Evolutionary conservation across 2,888 invertebrate genomes (phyloP), one percentile per base, ranked within the genome.

Genomic region (Xylota sylvarum): DNA sequence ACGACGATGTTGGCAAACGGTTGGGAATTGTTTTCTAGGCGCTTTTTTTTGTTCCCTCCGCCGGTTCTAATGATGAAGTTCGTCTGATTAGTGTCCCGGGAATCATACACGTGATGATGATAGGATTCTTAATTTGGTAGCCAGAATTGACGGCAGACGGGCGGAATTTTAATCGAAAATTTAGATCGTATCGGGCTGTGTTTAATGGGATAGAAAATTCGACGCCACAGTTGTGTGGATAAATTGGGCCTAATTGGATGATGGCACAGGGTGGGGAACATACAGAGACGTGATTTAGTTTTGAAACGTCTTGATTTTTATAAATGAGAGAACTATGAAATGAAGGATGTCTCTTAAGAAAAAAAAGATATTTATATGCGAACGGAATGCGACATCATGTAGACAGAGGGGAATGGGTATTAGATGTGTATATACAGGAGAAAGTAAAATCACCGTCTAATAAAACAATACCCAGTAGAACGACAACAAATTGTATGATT

Each of bases 11-110:
- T 58, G 0, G 4, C 62, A 55, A 69, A 52, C 46, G 64, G 43
- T 60, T 40, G 48, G 46, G 64, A 62, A 77, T 70, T 55, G 60
- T 70, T 78, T 69, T 50, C 17, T 17, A 14, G 58, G 17, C 35
- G 12, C 2, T 35, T 32, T 52, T 40, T 50, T 2, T 9, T 12
- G 12, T 35, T 65, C 2, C 43, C n/a, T 19, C 35, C 9, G 10
- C n/a, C 14, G 23, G 14, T 62, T 32, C 56, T 56, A 78, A 83
- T 83, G 73, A 78, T 62, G 67, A 32, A 73, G 67, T 67, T 73
- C 72, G 19, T 58, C 60, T 78, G 78, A 83, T 83, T 77, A 77
- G 64, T 72, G 58, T 60, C 65, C 58, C 58, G 77, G 58, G 52
- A 72, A 67, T 78, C 60, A 73, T 78, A 58, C 58, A 78, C 23